A percentile compares a stretch with the other conserved stretches of the same genome.
Conservation (phyloP, 2,797 vertebrate genomes). For the Lycodopsis pacificus region DNA sequence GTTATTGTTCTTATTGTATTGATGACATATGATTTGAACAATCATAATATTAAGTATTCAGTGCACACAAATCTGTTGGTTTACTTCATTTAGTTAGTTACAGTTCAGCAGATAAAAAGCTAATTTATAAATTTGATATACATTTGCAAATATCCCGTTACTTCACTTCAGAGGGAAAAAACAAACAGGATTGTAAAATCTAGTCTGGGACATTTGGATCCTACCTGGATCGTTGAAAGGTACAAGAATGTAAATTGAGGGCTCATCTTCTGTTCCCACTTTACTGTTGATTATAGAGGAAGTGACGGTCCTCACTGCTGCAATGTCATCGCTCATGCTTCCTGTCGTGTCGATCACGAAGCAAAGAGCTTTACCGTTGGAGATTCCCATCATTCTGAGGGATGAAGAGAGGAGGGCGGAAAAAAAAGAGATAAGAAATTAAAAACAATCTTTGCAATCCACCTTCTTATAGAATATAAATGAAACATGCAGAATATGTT, state of each 20-base stretch:
- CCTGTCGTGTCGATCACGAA: conserved; percentile 73
- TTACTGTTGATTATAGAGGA: conserved; percentile 52
- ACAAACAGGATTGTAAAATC: neutral
- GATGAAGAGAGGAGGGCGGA: neutral
- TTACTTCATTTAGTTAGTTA: neutral
- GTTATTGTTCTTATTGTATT: neutral
- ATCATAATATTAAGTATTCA: neutral
- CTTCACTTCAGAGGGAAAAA: neutral
- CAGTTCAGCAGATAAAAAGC: neutral
- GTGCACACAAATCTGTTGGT: neutral
- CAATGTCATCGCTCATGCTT: conserved; percentile 70
- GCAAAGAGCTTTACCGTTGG: conserved; percentile 62
- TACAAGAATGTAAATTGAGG: conserved; percentile 68
- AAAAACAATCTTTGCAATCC: no score
- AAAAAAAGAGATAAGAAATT: no score
- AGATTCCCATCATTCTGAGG: conserved; percentile 53
- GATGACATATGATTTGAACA: neutral
- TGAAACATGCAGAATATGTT: neutral
- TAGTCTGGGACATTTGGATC: neutral
- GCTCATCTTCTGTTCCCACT: conserved; percentile 56
- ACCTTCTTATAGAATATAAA: neutral
- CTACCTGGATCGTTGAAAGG: conserved; percentile 75
- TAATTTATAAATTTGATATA: neutral
- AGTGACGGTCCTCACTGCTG: conserved; percentile 30
- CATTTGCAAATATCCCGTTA: neutral